Conservation (phyloP, 2,888 invertebrate species). For the Epistrophe eligans region DNA sequence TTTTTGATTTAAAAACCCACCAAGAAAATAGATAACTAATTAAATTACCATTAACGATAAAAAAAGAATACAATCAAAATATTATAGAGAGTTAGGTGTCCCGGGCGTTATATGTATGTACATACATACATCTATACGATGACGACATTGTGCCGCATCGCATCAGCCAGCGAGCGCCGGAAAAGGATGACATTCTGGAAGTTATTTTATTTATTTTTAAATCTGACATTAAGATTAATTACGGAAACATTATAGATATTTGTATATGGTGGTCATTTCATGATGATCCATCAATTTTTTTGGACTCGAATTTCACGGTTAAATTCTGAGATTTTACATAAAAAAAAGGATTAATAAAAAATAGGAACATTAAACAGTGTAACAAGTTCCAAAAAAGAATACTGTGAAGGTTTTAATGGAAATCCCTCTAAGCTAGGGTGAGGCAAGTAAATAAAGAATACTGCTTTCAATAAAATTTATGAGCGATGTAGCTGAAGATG, state of each 20-base stretch:
- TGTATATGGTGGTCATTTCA: conserved; percentile 61
- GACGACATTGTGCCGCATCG: neutral
- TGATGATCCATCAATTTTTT: conserved; percentile 68
- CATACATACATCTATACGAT: neutral
- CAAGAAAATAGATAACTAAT: conserved; percentile 63
- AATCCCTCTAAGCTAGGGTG: neutral
- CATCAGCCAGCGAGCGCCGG: neutral
- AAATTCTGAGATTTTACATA: conserved; percentile 50
- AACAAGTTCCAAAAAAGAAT: conserved; percentile 58
- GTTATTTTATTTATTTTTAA: conserved; percentile 57
- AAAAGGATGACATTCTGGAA: conserved; percentile 51
- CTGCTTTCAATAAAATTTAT: conserved; percentile 54
- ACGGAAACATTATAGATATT: conserved; percentile 39
- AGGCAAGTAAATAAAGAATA: conserved; percentile 4
- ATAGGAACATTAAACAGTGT: conserved; percentile 60
- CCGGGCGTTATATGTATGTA: conserved; percentile 15
- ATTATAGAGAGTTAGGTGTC: conserved; percentile 31
- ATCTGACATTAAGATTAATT: conserved; percentile 52
- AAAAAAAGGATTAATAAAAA: conserved; percentile 38
- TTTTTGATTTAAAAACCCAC: conserved; percentile 45
- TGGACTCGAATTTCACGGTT: conserved; percentile 74
- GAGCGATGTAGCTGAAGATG: conserved; percentile 15
- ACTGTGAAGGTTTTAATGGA: conserved; percentile 46
- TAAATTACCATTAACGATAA: conserved; percentile 71
- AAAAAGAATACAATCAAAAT: conserved; percentile 17